A percentile compares a stretch with the other conserved stretches of the same genome.
phyloP scores from a whole-genome alignment of 2,113 vertebrate species.

The Hydropotes inermis region DNA sequence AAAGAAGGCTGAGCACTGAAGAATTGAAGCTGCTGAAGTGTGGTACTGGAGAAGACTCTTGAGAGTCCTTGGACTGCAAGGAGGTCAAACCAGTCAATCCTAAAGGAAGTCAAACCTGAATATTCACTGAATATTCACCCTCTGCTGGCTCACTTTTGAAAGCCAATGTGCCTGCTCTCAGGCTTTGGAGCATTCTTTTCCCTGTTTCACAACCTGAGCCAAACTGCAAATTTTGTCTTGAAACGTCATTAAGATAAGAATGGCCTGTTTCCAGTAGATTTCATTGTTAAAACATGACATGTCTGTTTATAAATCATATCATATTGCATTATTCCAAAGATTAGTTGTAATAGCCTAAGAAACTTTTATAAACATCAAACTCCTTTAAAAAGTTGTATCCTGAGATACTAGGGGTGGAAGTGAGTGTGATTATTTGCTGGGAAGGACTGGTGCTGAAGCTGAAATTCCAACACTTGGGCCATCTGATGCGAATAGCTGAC shows the following conservation, averaged over 20 bases:
- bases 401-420: not conserved
- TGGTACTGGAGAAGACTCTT: not conserved
- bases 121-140: conserved; percentile 28
- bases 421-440: not conserved
- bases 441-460: not conserved
- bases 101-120: not conserved
- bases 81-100: not conserved
- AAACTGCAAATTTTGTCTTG: not conserved
- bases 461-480: not conserved
- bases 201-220: not conserved
- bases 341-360: conserved; percentile 11
- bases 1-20: not conserved
- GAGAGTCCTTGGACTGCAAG: not conserved
- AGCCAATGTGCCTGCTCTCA: not conserved
- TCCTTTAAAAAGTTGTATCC: conserved; percentile 19
- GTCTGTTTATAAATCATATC: conserved; percentile 42
- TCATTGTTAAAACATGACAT: conserved; percentile 28
- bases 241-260: conserved; percentile 50
- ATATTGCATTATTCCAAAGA: conserved; percentile 22
- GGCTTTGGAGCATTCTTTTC: not conserved
- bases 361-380: conserved; percentile 49
- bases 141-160: conserved; percentile 40
- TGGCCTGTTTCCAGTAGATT: conserved; percentile 33
- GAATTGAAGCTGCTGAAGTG: not conserved
- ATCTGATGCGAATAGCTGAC: not conserved